Conservation (phyloP, 1,140 invertebrate genomes). For the Teleogryllus occipitalis region DNA sequence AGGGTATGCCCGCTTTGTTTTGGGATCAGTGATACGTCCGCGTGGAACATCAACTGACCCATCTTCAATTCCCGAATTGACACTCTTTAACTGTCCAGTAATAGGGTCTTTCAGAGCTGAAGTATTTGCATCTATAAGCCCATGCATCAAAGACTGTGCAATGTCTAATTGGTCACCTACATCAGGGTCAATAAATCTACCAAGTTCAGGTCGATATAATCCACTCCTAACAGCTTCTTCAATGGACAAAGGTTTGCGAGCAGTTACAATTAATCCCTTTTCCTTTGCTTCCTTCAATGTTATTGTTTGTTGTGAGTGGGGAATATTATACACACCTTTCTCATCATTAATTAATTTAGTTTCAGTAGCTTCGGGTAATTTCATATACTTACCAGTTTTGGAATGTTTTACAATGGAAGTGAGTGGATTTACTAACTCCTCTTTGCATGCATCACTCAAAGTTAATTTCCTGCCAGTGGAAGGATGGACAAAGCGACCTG, state of each 20-base stretch:
- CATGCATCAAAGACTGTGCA: constrained; percentile 57
- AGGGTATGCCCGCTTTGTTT: constrained; percentile 60
- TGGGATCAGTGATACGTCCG: constrained; percentile 68
- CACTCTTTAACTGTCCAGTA: constrained; percentile 60
- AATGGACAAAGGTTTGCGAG: constrained; percentile 57
- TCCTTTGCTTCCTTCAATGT: constrained; percentile 62
- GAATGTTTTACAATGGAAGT: constrained; percentile 69
- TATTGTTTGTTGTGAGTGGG: constrained; percentile 48
- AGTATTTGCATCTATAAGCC: constrained; percentile 66
- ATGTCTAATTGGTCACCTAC: constrained; percentile 62
- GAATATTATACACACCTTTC: constrained; percentile 57
- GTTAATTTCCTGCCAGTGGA: constrained; percentile 64
- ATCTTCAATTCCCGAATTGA: constrained; percentile 66
- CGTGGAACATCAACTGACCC: constrained; percentile 66
- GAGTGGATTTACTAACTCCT: constrained; percentile 73
- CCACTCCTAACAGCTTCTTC: constrained; percentile 68
- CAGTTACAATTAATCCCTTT: constrained; percentile 64
- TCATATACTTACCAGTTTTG: constrained; percentile 58
- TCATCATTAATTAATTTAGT: constrained; percentile 63
- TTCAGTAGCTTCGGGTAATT: constrained; percentile 65
- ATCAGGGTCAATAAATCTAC: constrained; percentile 67
- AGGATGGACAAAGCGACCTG: constrained; percentile 72
- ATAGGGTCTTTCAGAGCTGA: constrained; percentile 68
- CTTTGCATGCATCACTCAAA: constrained; percentile 67
- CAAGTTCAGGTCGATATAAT: constrained; percentile 66